Percentiles rank a stretch among this genome's conserved stretches.
Evolutionary conservation across 1,140 invertebrate genomes (phyloP).

Genomic region (Sesamia nonagrioides): DNA sequence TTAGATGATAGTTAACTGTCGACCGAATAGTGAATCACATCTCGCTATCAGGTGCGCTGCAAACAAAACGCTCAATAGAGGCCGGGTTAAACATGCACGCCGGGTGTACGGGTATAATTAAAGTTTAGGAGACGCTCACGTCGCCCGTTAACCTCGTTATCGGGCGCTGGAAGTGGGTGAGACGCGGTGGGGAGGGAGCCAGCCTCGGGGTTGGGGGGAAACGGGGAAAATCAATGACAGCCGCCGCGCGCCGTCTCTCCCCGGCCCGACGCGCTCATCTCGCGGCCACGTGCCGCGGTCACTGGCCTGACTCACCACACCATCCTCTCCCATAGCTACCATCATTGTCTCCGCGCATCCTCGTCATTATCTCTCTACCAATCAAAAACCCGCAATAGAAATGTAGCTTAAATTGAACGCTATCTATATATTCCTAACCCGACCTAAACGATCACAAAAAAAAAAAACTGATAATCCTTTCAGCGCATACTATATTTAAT

Average conservation of each 20-base stretch:
- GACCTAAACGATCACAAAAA: conserved; percentile 48
- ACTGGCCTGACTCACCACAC: conserved; percentile 74
- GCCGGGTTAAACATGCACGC: conserved; percentile 86
- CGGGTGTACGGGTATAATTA: conserved; percentile 87
- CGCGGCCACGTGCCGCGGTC: conserved; percentile 85
- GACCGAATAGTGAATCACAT: conserved; percentile 74
- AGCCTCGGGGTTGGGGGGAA: conserved; percentile 70
- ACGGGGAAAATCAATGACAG: conserved; percentile 86
- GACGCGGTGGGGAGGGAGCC: conserved; percentile 76
- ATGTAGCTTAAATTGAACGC: not conserved
- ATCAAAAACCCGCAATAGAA: conserved; percentile 19
- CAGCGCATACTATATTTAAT: conserved; percentile 42
- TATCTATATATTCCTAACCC: conserved; percentile 21
- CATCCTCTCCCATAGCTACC: conserved; percentile 57
- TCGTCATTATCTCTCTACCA: conserved; percentile 49
- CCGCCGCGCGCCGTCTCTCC: conserved; percentile 84
- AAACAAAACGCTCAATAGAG: conserved; percentile 85
- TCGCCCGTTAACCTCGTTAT: conserved; percentile 88
- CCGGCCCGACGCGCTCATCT: conserved; percentile 85
- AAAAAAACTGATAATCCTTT: conserved; percentile 47
- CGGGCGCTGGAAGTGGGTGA: conserved; percentile 86
- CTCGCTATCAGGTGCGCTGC: conserved; percentile 82
- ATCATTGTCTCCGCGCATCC: conserved; percentile 45
- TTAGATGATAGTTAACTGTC: conserved; percentile 74
- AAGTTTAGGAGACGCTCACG: conserved; percentile 87